Percentiles rank a stretch among this genome's conserved stretches.
These are phyloP conservation scores for Drosophila pseudotalamancana DNA, from an alignment of 2,888 invertebrate genomes.

Conservation along the genomic window DNA sequence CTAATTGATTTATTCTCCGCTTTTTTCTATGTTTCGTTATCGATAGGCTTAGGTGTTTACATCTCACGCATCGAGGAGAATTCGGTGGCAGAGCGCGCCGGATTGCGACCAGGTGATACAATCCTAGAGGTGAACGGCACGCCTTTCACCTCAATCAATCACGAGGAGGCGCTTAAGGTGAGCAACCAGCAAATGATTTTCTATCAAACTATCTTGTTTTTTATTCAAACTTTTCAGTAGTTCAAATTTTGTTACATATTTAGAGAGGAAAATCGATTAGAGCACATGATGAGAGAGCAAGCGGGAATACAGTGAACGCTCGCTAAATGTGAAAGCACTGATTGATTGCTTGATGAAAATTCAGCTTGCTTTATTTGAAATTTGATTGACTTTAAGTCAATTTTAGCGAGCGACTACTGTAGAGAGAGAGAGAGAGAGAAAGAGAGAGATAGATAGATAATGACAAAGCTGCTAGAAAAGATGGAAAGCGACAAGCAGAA, in stretches of 20 bases:
- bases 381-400: too few species aligned
- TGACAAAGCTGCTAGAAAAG: neutral
- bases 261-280: conserved; percentile 50
- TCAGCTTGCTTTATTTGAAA: too few species aligned
- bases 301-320: neutral
- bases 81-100: conserved; percentile 94
- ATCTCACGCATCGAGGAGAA: conserved; percentile 96
- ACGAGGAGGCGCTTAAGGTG: conserved; percentile 96
- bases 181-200: conserved; percentile 52
- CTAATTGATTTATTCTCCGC: conserved; percentile 66
- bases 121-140: conserved; percentile 97
- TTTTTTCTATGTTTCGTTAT: conserved; percentile 5
- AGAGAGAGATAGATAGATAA: too few species aligned
- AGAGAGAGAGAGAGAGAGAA: too few species aligned
- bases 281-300: conserved; percentile 43
- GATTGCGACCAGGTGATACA: conserved; percentile 95
- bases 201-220: conserved; percentile 12
- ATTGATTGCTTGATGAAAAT: too few species aligned
- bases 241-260: conserved; percentile 39
- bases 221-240: conserved; percentile 56
- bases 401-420: neutral
- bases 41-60: conserved; percentile 93
- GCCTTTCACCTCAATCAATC: conserved; percentile 95
- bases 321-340: neutral
- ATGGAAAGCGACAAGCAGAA: neutral